Percentiles rank a stretch among this genome's conserved stretches.
Conservation (phyloP, 92 coral and sea anemone genomes). For the Epizoanthus stellaris region DNA sequence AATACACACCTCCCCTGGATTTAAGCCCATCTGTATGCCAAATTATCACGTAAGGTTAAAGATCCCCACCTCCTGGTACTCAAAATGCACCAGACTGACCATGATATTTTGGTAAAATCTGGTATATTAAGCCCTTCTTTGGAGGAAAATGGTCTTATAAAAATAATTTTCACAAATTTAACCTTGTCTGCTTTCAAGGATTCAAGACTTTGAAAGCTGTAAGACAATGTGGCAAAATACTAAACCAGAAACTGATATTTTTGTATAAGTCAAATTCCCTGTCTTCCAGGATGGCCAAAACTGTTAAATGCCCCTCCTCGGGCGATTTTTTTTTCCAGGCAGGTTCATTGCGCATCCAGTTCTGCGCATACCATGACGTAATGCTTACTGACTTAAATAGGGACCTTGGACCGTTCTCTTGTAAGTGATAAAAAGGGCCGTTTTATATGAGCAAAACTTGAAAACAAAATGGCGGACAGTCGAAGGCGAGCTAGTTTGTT, state of each 20-base stretch:
- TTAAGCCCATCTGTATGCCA: too few species aligned
- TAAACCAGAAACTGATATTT: conserved; percentile 1
- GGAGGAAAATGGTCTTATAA: not conserved
- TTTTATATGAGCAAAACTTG: too few species aligned
- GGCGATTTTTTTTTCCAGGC: too few species aligned
- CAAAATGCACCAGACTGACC: conserved; percentile 1
- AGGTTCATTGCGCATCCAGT: too few species aligned
- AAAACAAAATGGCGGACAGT: too few species aligned
- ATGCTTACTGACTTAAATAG: too few species aligned
- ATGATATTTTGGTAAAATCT: not conserved
- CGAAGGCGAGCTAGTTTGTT: too few species aligned
- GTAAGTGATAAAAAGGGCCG: too few species aligned
- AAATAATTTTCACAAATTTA: not conserved
- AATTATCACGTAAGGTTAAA: not conserved
- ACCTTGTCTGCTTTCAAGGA: not conserved
- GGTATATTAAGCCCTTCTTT: not conserved
- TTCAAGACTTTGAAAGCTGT: not conserved
- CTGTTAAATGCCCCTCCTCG: not conserved
- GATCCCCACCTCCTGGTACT: not conserved
- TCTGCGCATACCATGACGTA: too few species aligned
- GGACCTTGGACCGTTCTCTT: too few species aligned
- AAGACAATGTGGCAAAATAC: conserved; percentile 1
- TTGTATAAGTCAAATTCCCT: not conserved
- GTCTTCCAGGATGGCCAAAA: not conserved
- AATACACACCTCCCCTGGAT: too few species aligned